phyloP scores from a whole-genome alignment of 2,888 invertebrate genomes.

The Eumacrocentrus americanus region DNA sequence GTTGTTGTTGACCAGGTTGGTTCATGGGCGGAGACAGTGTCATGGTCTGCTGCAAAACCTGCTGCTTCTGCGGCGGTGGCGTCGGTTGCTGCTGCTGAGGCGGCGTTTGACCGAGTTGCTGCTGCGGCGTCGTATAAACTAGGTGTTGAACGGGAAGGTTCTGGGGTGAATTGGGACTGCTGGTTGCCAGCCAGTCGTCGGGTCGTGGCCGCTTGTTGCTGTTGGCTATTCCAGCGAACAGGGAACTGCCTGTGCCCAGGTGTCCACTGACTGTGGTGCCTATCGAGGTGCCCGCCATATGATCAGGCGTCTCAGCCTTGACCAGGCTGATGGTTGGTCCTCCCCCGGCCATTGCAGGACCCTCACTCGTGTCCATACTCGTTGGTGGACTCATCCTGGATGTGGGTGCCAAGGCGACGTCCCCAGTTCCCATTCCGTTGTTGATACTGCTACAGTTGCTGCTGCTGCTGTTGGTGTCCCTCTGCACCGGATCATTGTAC shows the following conservation, averaged over 20 bases:
- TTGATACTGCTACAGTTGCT: slow-evolving; percentile 34
- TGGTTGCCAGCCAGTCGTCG: slow-evolving; percentile 72
- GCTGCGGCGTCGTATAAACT: slow-evolving; percentile 62
- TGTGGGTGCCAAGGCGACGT: slow-evolving; percentile 56
- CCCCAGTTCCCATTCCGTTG: slow-evolving; percentile 61
- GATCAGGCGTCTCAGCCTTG: slow-evolving; percentile 64
- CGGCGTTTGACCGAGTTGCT: slow-evolving; percentile 44
- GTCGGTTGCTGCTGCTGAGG: slow-evolving; percentile 36
- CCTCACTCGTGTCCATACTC: slow-evolving; percentile 47
- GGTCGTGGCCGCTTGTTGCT: slow-evolving; percentile 65
- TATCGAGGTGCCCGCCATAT: slow-evolving; percentile 50
- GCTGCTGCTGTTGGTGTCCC: slow-evolving; percentile 20
- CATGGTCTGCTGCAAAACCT: slow-evolving; percentile 45
- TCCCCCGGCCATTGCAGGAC: slow-evolving; percentile 35
- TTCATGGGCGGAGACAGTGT: slow-evolving; percentile 45
- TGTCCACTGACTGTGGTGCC: slow-evolving; percentile 50
- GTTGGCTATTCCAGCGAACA: slow-evolving; percentile 59
- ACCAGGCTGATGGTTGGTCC: slow-evolving; percentile 46
- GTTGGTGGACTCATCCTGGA: slow-evolving; percentile 64
- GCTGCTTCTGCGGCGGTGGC: slow-evolving; percentile 47
- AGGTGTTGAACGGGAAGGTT: slow-evolving; percentile 66
- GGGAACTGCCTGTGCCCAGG: slow-evolving; percentile 47
- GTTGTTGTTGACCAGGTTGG: slow-evolving; percentile 34
- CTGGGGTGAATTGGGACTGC: slow-evolving; percentile 64
- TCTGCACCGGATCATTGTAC: slow-evolving; percentile 57